These are phyloP conservation scores for Bucco capensis DNA, from an alignment of 2,113 vertebrate genomes.

Conservation along the genomic window DNA sequence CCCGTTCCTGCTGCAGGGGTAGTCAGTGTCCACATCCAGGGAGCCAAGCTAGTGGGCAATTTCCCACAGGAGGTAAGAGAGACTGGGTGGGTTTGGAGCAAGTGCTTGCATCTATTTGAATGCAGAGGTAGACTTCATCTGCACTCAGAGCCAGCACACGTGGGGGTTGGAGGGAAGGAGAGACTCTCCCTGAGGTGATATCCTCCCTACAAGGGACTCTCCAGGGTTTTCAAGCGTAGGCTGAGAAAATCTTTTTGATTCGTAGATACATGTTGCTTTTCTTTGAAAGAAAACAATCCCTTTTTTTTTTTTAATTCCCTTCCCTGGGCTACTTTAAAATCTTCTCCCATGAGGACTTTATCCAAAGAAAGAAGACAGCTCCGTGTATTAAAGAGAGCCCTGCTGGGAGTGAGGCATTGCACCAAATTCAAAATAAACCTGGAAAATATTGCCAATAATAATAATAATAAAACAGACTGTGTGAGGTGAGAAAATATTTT, in stretches of 20 bases:
- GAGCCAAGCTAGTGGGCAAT: background rate
- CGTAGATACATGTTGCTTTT: background rate
- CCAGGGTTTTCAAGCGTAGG: background rate
- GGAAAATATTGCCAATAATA: background rate
- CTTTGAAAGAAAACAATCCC: background rate
- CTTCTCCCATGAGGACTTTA: background rate
- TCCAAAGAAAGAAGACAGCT: background rate
- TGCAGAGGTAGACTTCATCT: background rate
- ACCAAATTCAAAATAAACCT: constrained; percentile 6
- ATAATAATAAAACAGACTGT: background rate
- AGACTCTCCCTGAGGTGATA: background rate
- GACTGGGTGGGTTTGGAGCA: background rate
- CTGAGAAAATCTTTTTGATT: constrained; percentile 23
- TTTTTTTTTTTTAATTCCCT: rapidly evolving
- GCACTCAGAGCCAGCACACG: rapidly evolving
- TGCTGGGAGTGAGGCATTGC: background rate
- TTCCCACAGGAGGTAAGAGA: background rate
- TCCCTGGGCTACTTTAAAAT: background rate
- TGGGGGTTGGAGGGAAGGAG: background rate
- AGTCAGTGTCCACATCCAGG: background rate
- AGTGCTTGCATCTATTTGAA: background rate
- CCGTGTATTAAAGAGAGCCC: background rate
- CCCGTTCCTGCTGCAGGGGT: rapidly evolving
- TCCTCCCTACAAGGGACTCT: background rate
- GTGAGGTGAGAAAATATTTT: background rate